Evolutionary conservation across 2,888 invertebrate species (phyloP).

Genomic region (Agrypnus murinus): DNA sequence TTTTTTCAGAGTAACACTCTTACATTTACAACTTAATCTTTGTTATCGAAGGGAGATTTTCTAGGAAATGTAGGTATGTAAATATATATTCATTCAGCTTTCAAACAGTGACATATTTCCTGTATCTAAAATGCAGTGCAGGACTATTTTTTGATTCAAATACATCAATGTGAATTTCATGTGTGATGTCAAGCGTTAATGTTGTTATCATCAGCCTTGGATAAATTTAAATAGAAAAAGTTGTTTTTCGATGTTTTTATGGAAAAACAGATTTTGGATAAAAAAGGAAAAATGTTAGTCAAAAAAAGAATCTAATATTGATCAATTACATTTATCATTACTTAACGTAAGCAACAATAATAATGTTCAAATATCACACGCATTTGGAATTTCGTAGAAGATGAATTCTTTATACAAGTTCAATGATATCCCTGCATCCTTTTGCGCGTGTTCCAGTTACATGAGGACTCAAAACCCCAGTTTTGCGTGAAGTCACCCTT

Average conservation of each 20-base stretch:
- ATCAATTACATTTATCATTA: too few relatives aligned
- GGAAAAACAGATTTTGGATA: too few relatives aligned
- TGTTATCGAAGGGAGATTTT: too few relatives aligned
- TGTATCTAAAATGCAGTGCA: background rate
- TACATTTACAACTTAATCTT: too few relatives aligned
- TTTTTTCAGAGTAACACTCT: too few relatives aligned
- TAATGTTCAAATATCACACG: constrained; percentile 21
- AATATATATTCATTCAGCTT: background rate
- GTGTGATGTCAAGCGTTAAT: constrained; percentile 9
- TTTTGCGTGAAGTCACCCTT: constrained; percentile 56
- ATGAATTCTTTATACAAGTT: constrained; percentile 60
- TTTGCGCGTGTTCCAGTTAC: constrained; percentile 57
- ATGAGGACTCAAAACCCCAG: constrained; percentile 54
- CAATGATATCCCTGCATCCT: constrained; percentile 60
- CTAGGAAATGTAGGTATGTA: too few relatives aligned
- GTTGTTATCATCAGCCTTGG: too few relatives aligned
- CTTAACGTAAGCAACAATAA: too few relatives aligned
- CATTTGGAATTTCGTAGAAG: constrained; percentile 50
- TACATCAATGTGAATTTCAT: background rate
- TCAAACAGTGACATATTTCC: background rate
- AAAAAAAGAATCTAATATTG: too few relatives aligned
- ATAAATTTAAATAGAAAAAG: too few relatives aligned
- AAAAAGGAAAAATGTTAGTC: too few relatives aligned
- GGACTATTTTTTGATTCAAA: background rate
- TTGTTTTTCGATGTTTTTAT: too few relatives aligned